Evolutionary conservation across 2,888 invertebrate species (phyloP).

Genomic region (Drymonia ruficornis): DNA sequence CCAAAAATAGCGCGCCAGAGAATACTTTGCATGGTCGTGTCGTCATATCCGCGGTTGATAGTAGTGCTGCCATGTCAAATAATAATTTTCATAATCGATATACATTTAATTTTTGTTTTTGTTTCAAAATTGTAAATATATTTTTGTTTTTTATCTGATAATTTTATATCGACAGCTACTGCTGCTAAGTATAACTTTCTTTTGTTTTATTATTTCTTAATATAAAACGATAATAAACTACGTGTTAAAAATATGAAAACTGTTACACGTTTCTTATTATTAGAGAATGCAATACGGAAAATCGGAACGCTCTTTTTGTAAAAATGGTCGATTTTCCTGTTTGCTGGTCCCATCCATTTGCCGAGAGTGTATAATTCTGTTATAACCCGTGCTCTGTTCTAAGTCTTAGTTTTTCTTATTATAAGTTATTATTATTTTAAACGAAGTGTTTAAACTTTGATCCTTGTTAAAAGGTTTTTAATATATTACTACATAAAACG

Average conservation of each 20-base stretch:
- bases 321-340: constrained; percentile 85
- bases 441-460: constrained; percentile 67
- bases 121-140: too few species aligned
- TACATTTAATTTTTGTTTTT: constrained; percentile 14
- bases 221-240: too few species aligned
- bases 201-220: not conserved
- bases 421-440: constrained; percentile 79
- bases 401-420: constrained; percentile 74
- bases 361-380: constrained; percentile 76
- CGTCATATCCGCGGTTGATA: constrained; percentile 65
- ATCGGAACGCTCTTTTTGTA: constrained; percentile 60
- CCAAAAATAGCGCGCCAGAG: constrained; percentile 80
- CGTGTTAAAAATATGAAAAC: constrained; percentile 22
- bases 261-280: constrained; percentile 18
- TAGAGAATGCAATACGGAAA: constrained; percentile 45
- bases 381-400: constrained; percentile 69
- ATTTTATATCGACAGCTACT: too few species aligned
- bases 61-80: constrained; percentile 52
- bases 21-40: constrained; percentile 42
- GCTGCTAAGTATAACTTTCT: too few species aligned
- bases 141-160: too few species aligned
- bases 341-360: constrained; percentile 73
- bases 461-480: constrained; percentile 57
- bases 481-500: constrained; percentile 82
- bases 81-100: constrained; percentile 24